Evolutionary conservation across 1,140 invertebrate species (phyloP).

Genomic region (Thaumetopoea pityocampa): DNA sequence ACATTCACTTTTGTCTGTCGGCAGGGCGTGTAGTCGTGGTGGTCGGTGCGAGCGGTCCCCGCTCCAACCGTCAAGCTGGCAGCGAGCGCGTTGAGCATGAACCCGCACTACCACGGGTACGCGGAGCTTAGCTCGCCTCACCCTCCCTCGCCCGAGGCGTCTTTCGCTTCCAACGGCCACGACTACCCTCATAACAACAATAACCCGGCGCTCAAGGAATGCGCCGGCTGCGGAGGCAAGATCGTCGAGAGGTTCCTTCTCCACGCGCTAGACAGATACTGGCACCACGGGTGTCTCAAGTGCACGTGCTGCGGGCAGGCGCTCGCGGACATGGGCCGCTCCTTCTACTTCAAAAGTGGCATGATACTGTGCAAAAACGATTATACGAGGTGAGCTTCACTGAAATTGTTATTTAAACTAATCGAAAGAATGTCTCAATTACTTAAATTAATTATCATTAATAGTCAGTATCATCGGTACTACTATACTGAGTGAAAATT

Average conservation of each 20-base stretch:
- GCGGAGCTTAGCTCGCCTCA: constrained; percentile 81
- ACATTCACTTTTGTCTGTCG: constrained; percentile 1
- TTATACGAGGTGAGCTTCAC: constrained; percentile 88
- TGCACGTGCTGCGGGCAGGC: constrained; percentile 91
- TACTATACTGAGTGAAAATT: too few species aligned
- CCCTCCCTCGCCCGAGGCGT: constrained; percentile 80
- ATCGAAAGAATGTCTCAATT: too few species aligned
- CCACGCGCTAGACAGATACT: constrained; percentile 93
- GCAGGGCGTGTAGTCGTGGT: constrained; percentile 71
- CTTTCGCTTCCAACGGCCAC: constrained; percentile 68
- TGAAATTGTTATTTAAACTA: constrained; percentile 16
- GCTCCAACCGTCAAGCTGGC: constrained; percentile 79
- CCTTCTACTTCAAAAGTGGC: constrained; percentile 92
- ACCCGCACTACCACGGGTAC: constrained; percentile 84
- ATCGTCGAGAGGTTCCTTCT: constrained; percentile 93
- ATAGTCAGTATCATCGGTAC: too few species aligned
- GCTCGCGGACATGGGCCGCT: constrained; percentile 91
- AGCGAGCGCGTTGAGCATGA: constrained; percentile 81
- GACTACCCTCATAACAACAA: constrained; percentile 76
- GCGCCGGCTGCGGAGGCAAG: constrained; percentile 83
- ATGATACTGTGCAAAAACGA: constrained; percentile 96
- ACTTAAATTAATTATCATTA: too few species aligned
- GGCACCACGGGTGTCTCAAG: constrained; percentile 95
- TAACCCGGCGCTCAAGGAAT: constrained; percentile 79
- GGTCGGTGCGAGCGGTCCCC: constrained; percentile 62